Evolutionary conservation across 2,797 vertebrate genomes (phyloP), one percentile per base, ranked within the genome.

Genomic region (Ctenochaetus hawaiiensis): DNA sequence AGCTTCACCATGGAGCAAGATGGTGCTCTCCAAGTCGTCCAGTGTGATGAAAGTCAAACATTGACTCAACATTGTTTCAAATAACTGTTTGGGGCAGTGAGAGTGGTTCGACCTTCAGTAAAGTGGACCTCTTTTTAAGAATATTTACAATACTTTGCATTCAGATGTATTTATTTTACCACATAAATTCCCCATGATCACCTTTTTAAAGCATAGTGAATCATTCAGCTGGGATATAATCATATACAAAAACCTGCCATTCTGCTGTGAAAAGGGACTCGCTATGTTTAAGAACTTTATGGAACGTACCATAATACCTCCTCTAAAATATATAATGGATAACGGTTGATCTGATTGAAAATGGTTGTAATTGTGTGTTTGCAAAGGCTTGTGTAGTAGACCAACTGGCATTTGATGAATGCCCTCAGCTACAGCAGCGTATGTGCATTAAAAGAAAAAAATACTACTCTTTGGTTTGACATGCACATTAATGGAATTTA

Each of bases 381-480:
- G 65, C 26, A 51, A 60, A 77, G 65, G 64, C 52, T 43, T 73
- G 71, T 78, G 84, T 53, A 71, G 63, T 23, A 58, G 59, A 63
- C 72, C 70, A 70, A 60, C 54, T 63, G 66, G 66, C 75, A 74
- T 80, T 82, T 83, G 77, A 69, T 65, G 70, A 85, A 88, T 23
- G 45, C 45, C 48, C 30, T 65, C 18, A 67, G 39, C 66, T 71
- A 74, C 73, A 85, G 63, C 77, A 78, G 71, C 65, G 47, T 68
- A 80, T 90, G 84, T 91, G 90, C 89, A 89, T 86, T 72, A 77
- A 86, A 89, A 88, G 67, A 77, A 93, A 70, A 78, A 73, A 47
- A 47, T 8, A 22, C 39, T 90, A 91, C 85, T 96, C 95, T 95
- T 96, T 96, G 95, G 95, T 94, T 94, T 90, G 86, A 95, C 90